Conservation (phyloP, 2,888 invertebrate genomes). For the Lordiphosa fenestrarum region DNA sequence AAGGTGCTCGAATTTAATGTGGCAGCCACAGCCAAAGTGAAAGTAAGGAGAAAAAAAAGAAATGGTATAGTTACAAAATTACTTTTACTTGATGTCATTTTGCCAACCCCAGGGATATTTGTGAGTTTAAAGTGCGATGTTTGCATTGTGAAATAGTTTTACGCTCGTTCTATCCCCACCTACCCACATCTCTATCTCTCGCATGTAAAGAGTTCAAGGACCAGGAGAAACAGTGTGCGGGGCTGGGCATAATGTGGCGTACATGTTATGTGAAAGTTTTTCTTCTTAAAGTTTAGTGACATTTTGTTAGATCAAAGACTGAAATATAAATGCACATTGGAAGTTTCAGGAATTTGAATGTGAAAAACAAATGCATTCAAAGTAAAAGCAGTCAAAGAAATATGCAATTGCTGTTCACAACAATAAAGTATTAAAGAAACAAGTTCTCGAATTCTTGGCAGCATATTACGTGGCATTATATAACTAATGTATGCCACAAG, state of each 20-base stretch:
- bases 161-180: background rate
- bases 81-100: constrained; percentile 62
- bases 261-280: constrained; percentile 29
- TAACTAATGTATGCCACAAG: no score
- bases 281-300: constrained; percentile 17
- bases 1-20: constrained; percentile 58
- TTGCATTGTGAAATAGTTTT: constrained; percentile 45
- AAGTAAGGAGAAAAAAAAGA: constrained; percentile 36
- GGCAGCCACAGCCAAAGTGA: constrained; percentile 41
- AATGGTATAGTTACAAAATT: constrained; percentile 56
- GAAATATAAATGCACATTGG: no score
- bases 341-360: no score
- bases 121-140: constrained; percentile 41
- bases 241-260: background rate
- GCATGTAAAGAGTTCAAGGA: constrained; percentile 48
- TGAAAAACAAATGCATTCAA: no score
- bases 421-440: no score
- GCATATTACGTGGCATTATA: no score
- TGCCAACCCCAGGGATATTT: constrained; percentile 50
- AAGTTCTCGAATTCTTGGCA: no score
- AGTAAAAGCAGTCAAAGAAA: no score
- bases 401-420: no score
- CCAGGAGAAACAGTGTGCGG: constrained; percentile 5
- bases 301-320: constrained; percentile 5
- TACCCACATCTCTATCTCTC: constrained; percentile 19